Conservation (phyloP, 2,888 invertebrate genomes). For the Gymnocheta viridis region DNA sequence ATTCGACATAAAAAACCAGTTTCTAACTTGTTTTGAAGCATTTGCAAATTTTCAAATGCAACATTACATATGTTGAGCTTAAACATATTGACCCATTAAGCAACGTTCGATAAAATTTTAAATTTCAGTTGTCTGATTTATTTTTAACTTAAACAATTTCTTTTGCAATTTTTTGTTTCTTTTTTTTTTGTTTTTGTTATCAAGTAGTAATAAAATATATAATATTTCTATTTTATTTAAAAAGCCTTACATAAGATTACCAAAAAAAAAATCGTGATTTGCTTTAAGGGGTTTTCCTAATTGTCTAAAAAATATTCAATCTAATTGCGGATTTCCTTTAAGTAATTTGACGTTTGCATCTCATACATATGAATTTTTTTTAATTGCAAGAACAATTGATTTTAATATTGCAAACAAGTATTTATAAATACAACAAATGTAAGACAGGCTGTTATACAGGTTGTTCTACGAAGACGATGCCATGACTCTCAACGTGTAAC, state of each 20-base stretch:
- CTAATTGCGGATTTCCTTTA: slow-evolving; percentile 40
- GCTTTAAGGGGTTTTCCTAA: slow-evolving; percentile 22
- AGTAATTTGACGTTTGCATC: neutral
- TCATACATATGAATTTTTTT: neutral
- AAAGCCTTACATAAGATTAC: neutral
- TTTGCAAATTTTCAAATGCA: too few species aligned
- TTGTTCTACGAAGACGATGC: too few species aligned
- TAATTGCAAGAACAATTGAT: neutral
- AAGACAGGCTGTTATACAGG: too few species aligned
- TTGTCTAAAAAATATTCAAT: neutral
- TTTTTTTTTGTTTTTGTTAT: neutral
- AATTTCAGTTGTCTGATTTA: slow-evolving; percentile 1
- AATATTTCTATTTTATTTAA: neutral
- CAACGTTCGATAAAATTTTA: neutral
- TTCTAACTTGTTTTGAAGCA: too few species aligned
- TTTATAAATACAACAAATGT: too few species aligned
- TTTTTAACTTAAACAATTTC: neutral
- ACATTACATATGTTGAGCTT: neutral
- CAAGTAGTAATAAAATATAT: neutral
- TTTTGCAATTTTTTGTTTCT: neutral
- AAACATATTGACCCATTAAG: slow-evolving; percentile 14
- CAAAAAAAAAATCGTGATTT: slow-evolving; percentile 34
- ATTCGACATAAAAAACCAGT: neutral
- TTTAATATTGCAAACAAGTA: neutral
- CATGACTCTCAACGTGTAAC: too few species aligned